These are phyloP conservation scores for Gopherus flavomarginatus DNA, from an alignment of 2,113 vertebrate species.

Conservation along the genomic window DNA sequence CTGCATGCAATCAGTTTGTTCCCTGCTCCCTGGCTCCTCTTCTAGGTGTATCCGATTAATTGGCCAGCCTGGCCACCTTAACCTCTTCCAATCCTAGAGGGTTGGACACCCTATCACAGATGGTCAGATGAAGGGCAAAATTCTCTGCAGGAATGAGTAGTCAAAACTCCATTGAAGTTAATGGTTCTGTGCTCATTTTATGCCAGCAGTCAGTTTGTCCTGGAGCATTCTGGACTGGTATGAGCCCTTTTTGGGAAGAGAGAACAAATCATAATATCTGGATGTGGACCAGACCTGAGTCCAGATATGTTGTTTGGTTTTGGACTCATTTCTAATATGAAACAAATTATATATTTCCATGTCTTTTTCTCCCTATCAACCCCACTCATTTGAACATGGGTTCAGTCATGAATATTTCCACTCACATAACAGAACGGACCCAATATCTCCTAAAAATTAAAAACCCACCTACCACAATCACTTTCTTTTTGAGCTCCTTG, in stretches of 20 bases:
- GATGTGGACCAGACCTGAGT: background rate
- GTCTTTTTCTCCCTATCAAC: background rate
- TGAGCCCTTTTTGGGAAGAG: background rate
- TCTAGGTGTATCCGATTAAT: background rate
- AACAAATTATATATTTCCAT: background rate
- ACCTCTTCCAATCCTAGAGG: background rate
- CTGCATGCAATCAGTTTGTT: background rate
- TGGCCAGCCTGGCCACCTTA: background rate
- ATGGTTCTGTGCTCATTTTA: background rate
- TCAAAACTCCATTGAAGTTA: rapidly evolving
- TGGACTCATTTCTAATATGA: background rate
- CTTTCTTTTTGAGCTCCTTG: conserved; percentile 22
- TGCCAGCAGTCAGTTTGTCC: background rate
- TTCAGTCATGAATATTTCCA: background rate
- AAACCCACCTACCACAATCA: background rate
- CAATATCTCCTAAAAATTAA: background rate
- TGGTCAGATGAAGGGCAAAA: background rate
- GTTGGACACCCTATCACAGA: background rate
- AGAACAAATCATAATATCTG: background rate
- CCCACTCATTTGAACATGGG: background rate
- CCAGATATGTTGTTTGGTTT: background rate
- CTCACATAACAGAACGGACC: background rate
- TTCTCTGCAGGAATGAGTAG: background rate
- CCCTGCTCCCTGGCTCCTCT: background rate
- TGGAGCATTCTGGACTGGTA: background rate